Evolutionary conservation across 1,140 invertebrate species (phyloP), one percentile per base, ranked within the genome.

Genomic region (Trypoxylus dichotomus): DNA sequence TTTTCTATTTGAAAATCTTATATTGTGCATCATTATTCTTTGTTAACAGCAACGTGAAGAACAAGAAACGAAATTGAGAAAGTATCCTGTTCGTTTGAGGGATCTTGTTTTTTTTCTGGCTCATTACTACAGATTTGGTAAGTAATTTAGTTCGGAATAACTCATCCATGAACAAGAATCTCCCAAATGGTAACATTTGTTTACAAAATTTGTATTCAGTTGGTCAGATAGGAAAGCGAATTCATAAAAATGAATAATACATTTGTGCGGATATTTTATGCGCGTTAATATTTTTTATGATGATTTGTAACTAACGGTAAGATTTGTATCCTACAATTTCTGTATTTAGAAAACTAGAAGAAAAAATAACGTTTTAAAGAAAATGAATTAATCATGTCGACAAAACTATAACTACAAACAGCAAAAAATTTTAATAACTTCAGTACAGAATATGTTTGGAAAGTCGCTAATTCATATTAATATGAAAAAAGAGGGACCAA

Each of bases 41-140:
- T 19, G 19, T 54, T 54, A 15, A 2, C 19, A n/a, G 47, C 47
- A 19, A 54, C 15, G 19, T 6, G 47, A 13, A 19, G 13, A 54
- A 15, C 15, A 43, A 11, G 42, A 43, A 43, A 43, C 42, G 42
- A 43, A 43, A 15, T 43, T 19, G 21, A 60, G n/a, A 21, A 19
- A 24, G 8, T 15, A 68, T 68, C 21, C 13, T 68, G 60, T 25
- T 68, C 27, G 15, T 68, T 24, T 68, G 60, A 68, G 15, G 27
- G 24, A 68, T 29, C 11, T 10, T 13, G 60, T 68, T 68, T 24
- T 5, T n/a, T 68, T 29, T 68, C 27, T 68, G 60, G 60, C 21
- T 68, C 27, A 29, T 29, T 68, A 68, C 60, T 68, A 19, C n/a
- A 60, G 21, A 29, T 68, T 68, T 68, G 60, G 15, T 68, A 68